Evolutionary conservation across 1,140 invertebrate genomes (phyloP).

Genomic region (Heliconius congener): DNA sequence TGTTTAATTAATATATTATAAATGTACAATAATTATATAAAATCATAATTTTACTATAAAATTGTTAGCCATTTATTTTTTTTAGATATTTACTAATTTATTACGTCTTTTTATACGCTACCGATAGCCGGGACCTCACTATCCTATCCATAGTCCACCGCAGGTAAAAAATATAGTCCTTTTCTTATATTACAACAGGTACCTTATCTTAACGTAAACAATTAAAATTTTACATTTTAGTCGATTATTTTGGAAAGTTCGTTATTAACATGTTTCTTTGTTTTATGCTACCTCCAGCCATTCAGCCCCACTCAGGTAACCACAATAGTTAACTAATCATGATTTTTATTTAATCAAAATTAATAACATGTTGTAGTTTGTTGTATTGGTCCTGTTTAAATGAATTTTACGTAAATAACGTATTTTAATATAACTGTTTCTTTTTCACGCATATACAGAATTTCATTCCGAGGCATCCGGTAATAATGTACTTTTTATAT

Average conservation of each 20-base stretch:
- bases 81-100: not conserved
- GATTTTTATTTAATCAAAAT: not conserved
- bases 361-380: not conserved
- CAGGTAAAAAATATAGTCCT: not conserved
- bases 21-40: too few relatives aligned
- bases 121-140: not conserved
- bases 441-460: not conserved
- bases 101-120: not conserved
- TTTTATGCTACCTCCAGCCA: not conserved
- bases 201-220: too few relatives aligned
- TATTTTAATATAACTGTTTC: too few relatives aligned
- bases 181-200: too few relatives aligned
- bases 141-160: not conserved
- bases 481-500: not conserved
- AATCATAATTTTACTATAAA: too few relatives aligned
- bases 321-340: not conserved
- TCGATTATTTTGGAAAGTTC: not conserved
- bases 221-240: too few relatives aligned
- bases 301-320: constrained; percentile 10
- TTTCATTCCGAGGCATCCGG: not conserved
- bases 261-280: not conserved
- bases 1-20: not conserved
- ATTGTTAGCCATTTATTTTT: too few relatives aligned
- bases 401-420: too few relatives aligned
- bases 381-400: not conserved